Percentiles rank a stretch among this genome's conserved stretches.
Conservation (phyloP, 2,113 vertebrate genomes). For the Andinoacara biseriatus region DNA sequence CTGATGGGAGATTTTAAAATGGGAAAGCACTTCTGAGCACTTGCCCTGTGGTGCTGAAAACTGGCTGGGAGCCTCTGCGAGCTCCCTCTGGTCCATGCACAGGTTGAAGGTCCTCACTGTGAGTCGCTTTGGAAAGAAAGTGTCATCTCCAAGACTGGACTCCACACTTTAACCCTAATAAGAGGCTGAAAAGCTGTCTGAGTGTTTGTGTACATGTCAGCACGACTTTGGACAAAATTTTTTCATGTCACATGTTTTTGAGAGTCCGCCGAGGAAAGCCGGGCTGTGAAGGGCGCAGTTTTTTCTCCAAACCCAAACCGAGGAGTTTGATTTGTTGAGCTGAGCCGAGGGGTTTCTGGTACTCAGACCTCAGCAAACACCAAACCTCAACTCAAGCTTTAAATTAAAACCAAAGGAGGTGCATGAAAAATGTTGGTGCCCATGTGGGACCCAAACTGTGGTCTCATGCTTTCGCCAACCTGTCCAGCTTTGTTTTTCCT, state of each 20-base stretch:
- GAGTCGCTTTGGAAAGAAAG: background rate
- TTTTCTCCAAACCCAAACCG: background rate
- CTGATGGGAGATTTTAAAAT: background rate
- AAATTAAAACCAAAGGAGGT: background rate
- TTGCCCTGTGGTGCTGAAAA: no score
- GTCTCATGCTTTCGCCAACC: background rate
- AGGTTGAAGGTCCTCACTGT: background rate
- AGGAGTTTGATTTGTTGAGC: background rate
- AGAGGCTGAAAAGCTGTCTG: background rate
- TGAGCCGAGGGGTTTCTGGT: rapidly evolving
- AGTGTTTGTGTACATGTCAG: background rate
- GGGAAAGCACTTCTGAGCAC: no score
- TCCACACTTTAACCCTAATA: background rate
- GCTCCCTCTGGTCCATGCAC: no score
- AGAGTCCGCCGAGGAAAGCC: no score
- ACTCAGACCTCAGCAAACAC: background rate
- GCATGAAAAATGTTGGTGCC: no score
- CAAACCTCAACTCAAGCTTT: background rate
- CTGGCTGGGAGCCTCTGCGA: no score
- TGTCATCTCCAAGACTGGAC: background rate
- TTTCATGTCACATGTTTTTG: no score
- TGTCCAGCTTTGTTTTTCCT: background rate
- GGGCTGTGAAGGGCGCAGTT: rapidly evolving
- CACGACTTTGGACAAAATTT: no score
- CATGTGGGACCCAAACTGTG: background rate